phyloP scores from a whole-genome alignment of 2,888 invertebrate species.

The Heteromurus nitidus region DNA sequence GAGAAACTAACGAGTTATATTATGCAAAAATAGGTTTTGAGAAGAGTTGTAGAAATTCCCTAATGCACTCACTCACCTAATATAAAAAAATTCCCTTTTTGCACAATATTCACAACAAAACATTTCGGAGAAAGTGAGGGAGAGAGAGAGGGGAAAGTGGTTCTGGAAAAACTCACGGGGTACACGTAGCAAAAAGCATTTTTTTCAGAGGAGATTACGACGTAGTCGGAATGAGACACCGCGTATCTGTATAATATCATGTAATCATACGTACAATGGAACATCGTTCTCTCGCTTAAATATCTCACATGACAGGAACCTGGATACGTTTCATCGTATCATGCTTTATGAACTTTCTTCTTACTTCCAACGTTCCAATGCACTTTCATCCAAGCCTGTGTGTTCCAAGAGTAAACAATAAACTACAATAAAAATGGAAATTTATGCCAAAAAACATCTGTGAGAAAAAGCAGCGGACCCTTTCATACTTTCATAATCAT shows the following conservation, averaged over 20 bases:
- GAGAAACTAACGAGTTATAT: background rate
- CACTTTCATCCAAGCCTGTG: background rate
- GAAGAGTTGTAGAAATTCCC: conserved; percentile 13
- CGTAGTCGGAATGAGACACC: too few relatives aligned
- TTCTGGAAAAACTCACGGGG: too few relatives aligned
- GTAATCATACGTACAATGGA: too few relatives aligned
- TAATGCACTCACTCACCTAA: conserved; percentile 20
- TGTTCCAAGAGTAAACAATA: conserved; percentile 33
- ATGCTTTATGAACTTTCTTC: background rate
- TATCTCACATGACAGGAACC: too few relatives aligned
- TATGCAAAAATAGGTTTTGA: background rate
- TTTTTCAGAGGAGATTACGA: too few relatives aligned
- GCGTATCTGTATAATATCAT: too few relatives aligned
- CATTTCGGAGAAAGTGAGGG: background rate
- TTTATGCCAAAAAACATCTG: conserved; percentile 12
- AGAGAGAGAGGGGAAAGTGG: too few relatives aligned
- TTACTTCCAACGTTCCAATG: background rate
- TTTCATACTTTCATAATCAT: too few relatives aligned
- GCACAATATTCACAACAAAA: background rate
- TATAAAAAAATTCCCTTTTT: background rate
- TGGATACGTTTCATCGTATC: too few relatives aligned
- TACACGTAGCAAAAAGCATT: too few relatives aligned
- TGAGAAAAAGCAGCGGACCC: background rate
- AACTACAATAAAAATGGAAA: conserved; percentile 40
- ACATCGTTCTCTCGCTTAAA: too few relatives aligned